Percentiles rank a stretch among this genome's conserved stretches.
Conservation (phyloP, 2,113 vertebrate species). For the Mesocricetus auratus region DNA sequence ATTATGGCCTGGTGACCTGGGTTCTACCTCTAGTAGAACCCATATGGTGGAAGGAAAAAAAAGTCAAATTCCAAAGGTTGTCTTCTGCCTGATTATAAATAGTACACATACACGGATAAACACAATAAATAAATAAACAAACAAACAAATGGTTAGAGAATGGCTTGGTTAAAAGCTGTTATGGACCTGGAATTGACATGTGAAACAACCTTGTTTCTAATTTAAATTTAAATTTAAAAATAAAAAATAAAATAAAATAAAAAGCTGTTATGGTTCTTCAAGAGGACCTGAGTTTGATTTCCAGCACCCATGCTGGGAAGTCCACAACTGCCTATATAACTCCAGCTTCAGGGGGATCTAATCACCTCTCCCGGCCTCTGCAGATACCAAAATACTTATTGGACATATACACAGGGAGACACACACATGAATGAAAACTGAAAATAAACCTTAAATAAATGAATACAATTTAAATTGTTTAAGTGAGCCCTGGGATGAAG, state of each 20-base stretch:
- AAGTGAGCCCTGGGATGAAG: not conserved
- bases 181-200: too few relatives aligned
- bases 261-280: not conserved
- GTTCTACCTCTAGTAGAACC: not conserved
- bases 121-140: too few relatives aligned
- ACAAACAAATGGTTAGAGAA: not conserved
- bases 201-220: too few relatives aligned
- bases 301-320: not conserved
- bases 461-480: not conserved
- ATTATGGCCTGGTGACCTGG: too few relatives aligned
- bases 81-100: not conserved
- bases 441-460: not conserved
- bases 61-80: not conserved
- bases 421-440: not conserved
- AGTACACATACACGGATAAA: too few relatives aligned
- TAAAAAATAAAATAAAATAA: too few relatives aligned
- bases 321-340: not conserved
- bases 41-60: not conserved
- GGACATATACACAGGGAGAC: not conserved
- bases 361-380: not conserved
- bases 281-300: not conserved
- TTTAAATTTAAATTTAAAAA: too few relatives aligned
- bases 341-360: not conserved
- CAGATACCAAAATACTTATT: not conserved
- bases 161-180: not conserved